Base-by-base conservation (phyloP, 2,888 invertebrate species). In the Dinocampus coccinellae region DNA sequence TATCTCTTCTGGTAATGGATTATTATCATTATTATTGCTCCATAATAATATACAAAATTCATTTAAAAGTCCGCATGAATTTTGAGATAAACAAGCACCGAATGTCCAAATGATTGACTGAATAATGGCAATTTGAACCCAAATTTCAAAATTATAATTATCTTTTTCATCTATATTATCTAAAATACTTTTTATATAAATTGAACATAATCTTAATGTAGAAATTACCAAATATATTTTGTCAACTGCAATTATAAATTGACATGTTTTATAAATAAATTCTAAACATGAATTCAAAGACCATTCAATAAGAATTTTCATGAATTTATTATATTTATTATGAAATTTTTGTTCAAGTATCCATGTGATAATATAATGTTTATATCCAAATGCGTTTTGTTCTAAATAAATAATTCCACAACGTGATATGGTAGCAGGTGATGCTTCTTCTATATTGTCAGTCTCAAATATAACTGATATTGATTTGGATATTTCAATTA, bases 391-490 rank as follows among this genome's bases (percentile, higher is more conserved):
- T 11, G 89, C 87, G 22, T 78, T 73, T 0, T 90, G 89, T 74
- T 92, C 91, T 75, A 93, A 84, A 82, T 92, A 91, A 69, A 93
- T 88, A 85, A 92, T 90, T 58, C 91, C 91, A 83, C 92, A 92
- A 13, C 91, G 89, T 58, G 92, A 91, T 34, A 93, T 89, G 74
- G 90, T 90, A 7, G 91, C 90, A 36, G 92, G 92, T 3, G 90
- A 89, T 22, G 87, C 88, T 76, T 90, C 88, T 3, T 88, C 84
- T 34, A 91, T 84, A 83, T 90, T 90, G 87, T 89, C 88, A 1
- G 91, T 91, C 84, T 92, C 92, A 81, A 92, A 91, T 77, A 92
- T 89, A 70, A 92, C 84, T 63, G 90, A 90, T 88, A 89, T 90
- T 1, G 87, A 84, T 13, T 85, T 77, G 1, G 89, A 86, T 85